Evolutionary conservation across 2,797 vertebrate genomes (phyloP), one percentile per base, ranked within the genome.

Genomic region (Notoglanidium macrostoma): DNA sequence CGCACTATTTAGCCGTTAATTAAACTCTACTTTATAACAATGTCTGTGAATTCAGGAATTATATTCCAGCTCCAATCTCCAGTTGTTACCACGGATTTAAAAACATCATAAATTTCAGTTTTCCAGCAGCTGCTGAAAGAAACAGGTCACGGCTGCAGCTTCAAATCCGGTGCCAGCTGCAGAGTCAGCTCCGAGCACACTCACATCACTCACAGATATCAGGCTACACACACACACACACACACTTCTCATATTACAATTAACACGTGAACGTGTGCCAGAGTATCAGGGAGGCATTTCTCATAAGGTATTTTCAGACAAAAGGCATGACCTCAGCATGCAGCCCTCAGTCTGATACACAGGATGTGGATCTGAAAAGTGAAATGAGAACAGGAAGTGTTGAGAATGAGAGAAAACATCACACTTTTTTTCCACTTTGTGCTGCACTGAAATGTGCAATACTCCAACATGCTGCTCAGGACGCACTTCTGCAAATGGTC

Each of bases 71-170:
- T 83, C 68, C 82, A 85, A 87, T 87, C 83, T 68, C 83, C 72
- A 88, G 79, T 86, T 88, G 88, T 88, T 88, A 77, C 89, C 83
- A 89, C 84, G 76, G 83, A 86, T 70, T 84, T 80, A 73, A 89
- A 91, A 90, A 84, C 88, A 90, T 63, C 86, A 88, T 87, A 90
- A 88, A 90, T 89, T 59, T 83, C 40, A 78, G 82, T 59, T 40
- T 89, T 87, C 88, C 85, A 84, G 85, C 88, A 88, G 89, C 88
- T 91, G 86, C 85, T 78, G 65, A 77, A 87, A 83, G 79, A 76
- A 82, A 87, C 86, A 49, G 67, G 78, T 86, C 83, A 65, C 82
- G 72, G 51, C 61, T 85, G 51, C 83, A 83, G 83, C 57, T 17
- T 67, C 40, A 74, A 84, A 83, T 85, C 35, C 51, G 2, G 2